Conservation (phyloP, 2,113 vertebrate species). For the Australoheros scitulus region DNA sequence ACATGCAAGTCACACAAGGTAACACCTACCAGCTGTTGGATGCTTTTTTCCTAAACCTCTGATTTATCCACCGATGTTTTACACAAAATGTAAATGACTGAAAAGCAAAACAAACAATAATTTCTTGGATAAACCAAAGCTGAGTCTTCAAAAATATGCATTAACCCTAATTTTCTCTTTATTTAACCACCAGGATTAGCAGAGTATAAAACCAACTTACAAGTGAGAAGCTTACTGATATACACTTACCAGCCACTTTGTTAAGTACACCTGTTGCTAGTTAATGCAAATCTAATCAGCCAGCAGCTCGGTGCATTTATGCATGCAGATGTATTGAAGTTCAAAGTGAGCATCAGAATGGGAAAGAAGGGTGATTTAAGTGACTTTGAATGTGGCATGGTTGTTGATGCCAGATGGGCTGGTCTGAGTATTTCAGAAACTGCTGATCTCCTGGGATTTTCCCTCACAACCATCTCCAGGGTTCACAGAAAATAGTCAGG, state of each 20-base stretch:
- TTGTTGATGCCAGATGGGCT: not conserved
- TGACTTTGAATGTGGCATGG: not conserved
- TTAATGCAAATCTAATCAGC: no score
- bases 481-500: no score
- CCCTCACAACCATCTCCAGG: not conserved
- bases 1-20: slow-evolving; percentile 15
- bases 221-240: no score
- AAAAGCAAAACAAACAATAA: slow-evolving; percentile 19
- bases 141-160: not conserved
- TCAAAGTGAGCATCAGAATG: not conserved
- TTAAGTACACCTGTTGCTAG: no score
- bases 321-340: not conserved
- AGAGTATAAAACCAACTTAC: no score
- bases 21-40: slow-evolving; percentile 7
- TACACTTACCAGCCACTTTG: no score
- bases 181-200: no score
- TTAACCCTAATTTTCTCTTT: not conserved
- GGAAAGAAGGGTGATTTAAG: not conserved
- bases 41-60: not conserved
- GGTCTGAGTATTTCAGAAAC: not conserved
- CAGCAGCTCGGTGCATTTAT: not conserved
- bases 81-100: not conserved
- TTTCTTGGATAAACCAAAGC: not conserved
- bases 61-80: not conserved
- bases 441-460: not conserved